A percentile compares a stretch with the other conserved stretches of the same genome.
These are phyloP conservation scores for Crossoptilon crossoptilon DNA, from an alignment of 2,797 vertebrate species.

Conservation along the genomic window DNA sequence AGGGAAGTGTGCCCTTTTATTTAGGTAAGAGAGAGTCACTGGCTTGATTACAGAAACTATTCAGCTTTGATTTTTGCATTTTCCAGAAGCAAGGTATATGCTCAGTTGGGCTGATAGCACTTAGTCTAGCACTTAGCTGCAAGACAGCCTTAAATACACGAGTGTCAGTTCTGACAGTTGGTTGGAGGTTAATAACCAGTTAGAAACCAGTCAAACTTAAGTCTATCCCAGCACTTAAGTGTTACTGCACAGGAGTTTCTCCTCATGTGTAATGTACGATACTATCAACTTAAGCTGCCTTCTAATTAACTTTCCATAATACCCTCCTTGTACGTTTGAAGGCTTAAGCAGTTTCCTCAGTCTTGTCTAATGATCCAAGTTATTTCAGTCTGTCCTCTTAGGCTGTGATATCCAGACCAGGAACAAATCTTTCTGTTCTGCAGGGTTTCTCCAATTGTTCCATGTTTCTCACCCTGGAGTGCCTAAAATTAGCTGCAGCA, in stretches of 20 bases:
- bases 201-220: not conserved
- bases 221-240: not conserved
- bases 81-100: accelerated
- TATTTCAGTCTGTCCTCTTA: not conserved
- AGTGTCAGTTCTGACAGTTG: not conserved
- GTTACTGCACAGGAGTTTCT: not conserved
- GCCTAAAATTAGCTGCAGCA: not conserved
- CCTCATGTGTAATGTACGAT: accelerated
- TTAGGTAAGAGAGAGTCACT: not conserved
- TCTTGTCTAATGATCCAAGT: not conserved
- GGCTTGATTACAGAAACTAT: not conserved
- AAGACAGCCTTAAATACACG: not conserved
- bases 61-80: not conserved
- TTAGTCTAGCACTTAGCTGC: not conserved
- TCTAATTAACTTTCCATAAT: not conserved
- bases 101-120: not conserved
- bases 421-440: accelerated
- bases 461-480: not conserved
- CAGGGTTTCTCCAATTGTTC: not conserved
- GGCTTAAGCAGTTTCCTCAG: not conserved
- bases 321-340: not conserved
- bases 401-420: not conserved
- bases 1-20: not conserved
- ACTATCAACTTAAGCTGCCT: not conserved
- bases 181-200: not conserved